Evolutionary conservation across 35 echinoderm and acorn worm genomes (phyloP).

Genomic region (Ophioderma brevispina): DNA sequence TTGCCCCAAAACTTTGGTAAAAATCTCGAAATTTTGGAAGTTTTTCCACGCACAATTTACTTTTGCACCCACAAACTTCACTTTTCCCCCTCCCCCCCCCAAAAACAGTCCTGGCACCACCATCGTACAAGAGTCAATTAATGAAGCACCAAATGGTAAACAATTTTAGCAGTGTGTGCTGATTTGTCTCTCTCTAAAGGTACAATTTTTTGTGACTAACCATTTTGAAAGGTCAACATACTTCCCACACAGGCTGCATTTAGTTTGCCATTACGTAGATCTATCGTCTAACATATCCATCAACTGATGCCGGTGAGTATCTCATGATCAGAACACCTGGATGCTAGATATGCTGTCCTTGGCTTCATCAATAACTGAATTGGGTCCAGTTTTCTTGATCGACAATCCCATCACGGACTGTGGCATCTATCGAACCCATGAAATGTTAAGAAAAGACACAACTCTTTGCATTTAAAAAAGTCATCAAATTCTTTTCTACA

Average conservation of each 20-base stretch:
- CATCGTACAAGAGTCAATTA: no score
- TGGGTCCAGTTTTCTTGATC: constrained; percentile 80
- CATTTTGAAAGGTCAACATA: no score
- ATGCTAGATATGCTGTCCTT: constrained; percentile 81
- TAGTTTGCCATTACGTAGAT: constrained; percentile 79
- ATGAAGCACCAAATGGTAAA: no score
- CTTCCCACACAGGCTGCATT: constrained; percentile 85
- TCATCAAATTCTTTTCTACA: background rate
- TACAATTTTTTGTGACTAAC: no score
- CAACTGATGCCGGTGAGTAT: constrained; percentile 84
- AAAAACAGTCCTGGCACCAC: no score
- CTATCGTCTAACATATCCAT: constrained; percentile 91
- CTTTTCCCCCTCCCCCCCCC: no score
- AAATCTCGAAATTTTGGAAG: no score
- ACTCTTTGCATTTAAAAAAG: background rate
- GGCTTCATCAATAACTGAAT: constrained; percentile 91
- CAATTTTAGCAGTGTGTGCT: no score
- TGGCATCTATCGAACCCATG: constrained; percentile 88
- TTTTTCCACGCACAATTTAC: no score
- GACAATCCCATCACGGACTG: constrained; percentile 83
- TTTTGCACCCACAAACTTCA: no score
- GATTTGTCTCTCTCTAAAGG: no score
- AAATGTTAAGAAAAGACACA: background rate
- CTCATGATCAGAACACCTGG: constrained; percentile 77
- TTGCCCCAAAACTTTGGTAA: no score